A percentile compares a stretch with the other conserved stretches of the same genome.
Conservation (phyloP, 2,888 invertebrate species). For the Torymus auratus region DNA sequence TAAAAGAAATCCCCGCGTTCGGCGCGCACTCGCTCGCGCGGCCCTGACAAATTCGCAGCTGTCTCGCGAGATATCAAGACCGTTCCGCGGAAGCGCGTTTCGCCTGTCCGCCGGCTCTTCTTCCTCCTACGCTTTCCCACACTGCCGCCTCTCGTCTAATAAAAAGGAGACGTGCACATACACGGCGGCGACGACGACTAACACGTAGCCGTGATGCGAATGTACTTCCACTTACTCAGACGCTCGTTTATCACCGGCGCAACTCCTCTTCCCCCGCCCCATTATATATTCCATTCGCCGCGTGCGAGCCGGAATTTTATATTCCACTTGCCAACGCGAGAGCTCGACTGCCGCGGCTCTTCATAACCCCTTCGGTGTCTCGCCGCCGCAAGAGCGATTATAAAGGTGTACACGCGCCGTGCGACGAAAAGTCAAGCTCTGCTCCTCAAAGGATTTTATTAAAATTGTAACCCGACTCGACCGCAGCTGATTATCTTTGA, state of each 20-base stretch:
- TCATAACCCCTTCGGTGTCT: not conserved
- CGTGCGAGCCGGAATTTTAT: conserved; percentile 39
- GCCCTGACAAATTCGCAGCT: conserved; percentile 71
- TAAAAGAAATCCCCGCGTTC: conserved; percentile 65
- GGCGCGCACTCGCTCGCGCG: not conserved
- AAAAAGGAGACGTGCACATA: conserved; percentile 40
- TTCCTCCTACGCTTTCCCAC: not conserved
- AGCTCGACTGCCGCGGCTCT: not conserved
- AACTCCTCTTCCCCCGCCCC: not conserved
- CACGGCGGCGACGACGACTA: conserved; percentile 6
- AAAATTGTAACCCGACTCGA: not conserved
- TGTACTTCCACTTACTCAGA: conserved; percentile 54
- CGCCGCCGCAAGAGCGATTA: not conserved
- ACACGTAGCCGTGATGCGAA: conserved; percentile 43
- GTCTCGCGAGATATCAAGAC: conserved; percentile 65
- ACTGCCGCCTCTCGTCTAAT: conserved; percentile 38
- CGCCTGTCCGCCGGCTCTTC: conserved; percentile 21
- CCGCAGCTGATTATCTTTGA: conserved; percentile 9
- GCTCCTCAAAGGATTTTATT: not conserved
- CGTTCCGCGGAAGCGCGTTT: conserved; percentile 15
- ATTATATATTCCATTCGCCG: conserved; percentile 57
- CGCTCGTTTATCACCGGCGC: conserved; percentile 53
- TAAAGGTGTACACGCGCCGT: not conserved
- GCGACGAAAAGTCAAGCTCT: not conserved
- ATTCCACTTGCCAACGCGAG: conserved; percentile 12